phyloP scores from a whole-genome alignment of 2,113 vertebrate species.

The Naja naja region DNA sequence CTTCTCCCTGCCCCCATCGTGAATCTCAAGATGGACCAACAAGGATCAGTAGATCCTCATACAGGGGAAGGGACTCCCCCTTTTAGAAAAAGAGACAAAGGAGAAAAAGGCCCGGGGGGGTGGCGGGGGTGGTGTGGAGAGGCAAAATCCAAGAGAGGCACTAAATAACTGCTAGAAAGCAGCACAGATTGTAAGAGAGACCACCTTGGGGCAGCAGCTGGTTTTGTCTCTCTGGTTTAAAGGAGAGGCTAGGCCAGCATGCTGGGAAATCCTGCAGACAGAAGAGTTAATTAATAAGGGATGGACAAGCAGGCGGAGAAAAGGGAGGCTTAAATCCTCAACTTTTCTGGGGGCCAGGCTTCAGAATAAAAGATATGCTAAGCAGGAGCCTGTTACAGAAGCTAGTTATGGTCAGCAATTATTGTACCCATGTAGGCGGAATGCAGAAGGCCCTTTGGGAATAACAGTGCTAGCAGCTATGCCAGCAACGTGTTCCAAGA shows the following conservation, averaged over 20 bases:
- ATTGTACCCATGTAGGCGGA: neutral
- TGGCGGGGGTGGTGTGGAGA: neutral
- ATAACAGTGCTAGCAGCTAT: neutral
- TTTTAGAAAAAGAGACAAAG: conserved; percentile 54
- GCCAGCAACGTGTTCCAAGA: neutral
- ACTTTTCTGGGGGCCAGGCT: conserved; percentile 20
- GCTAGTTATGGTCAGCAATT: conserved; percentile 27
- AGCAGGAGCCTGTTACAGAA: conserved; percentile 4
- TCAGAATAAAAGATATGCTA: neutral
- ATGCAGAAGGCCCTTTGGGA: neutral
- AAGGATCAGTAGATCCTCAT: conserved; percentile 48
- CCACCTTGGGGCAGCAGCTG: conserved; percentile 33
- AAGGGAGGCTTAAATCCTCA: conserved; percentile 24
- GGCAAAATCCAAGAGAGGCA: conserved; percentile 26
- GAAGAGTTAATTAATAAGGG: conserved; percentile 33
- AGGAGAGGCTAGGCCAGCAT: conserved; percentile 12
- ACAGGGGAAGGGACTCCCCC: conserved; percentile 37
- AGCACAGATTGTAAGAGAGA: conserved; percentile 30
- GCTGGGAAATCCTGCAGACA: conserved; percentile 21
- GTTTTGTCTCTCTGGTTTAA: neutral
- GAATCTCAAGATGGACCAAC: conserved; percentile 53
- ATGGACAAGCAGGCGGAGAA: conserved; percentile 22
- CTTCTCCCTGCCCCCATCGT: neutral
- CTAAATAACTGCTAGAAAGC: conserved; percentile 45
- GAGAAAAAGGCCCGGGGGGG: conserved; percentile 40